Conservation (phyloP, 2,113 vertebrate species). For the Arothron firmamentum region DNA sequence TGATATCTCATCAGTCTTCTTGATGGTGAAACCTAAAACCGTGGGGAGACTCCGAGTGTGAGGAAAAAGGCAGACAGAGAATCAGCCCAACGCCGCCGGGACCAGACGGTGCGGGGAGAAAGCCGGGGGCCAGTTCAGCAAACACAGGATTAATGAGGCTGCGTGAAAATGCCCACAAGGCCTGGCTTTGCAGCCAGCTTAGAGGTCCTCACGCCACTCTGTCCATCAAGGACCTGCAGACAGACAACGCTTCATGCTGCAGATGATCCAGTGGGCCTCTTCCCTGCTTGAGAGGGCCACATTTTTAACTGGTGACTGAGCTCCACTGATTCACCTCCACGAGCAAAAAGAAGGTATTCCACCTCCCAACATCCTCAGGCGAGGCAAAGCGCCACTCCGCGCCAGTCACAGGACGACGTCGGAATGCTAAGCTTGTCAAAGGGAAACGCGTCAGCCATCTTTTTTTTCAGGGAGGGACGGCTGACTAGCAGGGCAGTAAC, state of each 20-base stretch:
- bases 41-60: not conserved
- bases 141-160: slow-evolving; percentile 60
- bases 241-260: slow-evolving; percentile 50
- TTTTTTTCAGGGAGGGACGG: slow-evolving; percentile 4
- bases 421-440: slow-evolving; percentile 40
- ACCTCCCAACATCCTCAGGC: slow-evolving; percentile 27
- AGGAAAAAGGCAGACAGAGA: slow-evolving; percentile 37
- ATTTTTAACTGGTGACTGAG: slow-evolving; percentile 58
- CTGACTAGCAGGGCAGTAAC: slow-evolving; percentile 25
- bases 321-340: slow-evolving; percentile 40
- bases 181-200: slow-evolving; percentile 30
- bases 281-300: slow-evolving; percentile 28
- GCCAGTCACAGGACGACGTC: slow-evolving; percentile 39
- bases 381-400: slow-evolving; percentile 17
- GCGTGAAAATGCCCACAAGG: slow-evolving; percentile 41
- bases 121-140: slow-evolving; percentile 46
- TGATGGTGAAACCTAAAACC: slow-evolving; percentile 35
- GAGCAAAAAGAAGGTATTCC: slow-evolving; percentile 37
- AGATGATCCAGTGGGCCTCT: slow-evolving; percentile 19
- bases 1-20: slow-evolving; percentile 57
- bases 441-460: slow-evolving; percentile 33
- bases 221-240: slow-evolving; percentile 39
- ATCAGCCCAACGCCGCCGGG: slow-evolving; percentile 25
- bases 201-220: slow-evolving; percentile 34
- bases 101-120: slow-evolving; percentile 26